phyloP scores from a whole-genome alignment of 2,113 vertebrate genomes.

The mouse (Mus musculus) region GRCm39 chr6:139159501-139160000 shows the following conservation, averaged over 20 bases:
- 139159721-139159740: slow-evolving; percentile 48
- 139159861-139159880: slow-evolving; percentile 82
- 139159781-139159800: slow-evolving; percentile 79
- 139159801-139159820: slow-evolving; percentile 83
- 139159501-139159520: slow-evolving; percentile 21
- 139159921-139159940: slow-evolving; percentile 87
- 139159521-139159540: neutral
- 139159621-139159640: neutral
- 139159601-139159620: slow-evolving; percentile 58
- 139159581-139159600: neutral
- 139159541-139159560: slow-evolving; percentile 9
- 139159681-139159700: slow-evolving; percentile 67
- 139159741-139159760: slow-evolving; percentile 66
- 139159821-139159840: slow-evolving; percentile 82
- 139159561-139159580: slow-evolving; percentile 43
- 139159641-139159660: slow-evolving; percentile 35
- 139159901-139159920: slow-evolving; percentile 85
- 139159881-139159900: slow-evolving; percentile 86
- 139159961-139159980: slow-evolving; percentile 86
- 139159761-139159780: slow-evolving; percentile 73
- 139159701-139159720: slow-evolving; percentile 49
- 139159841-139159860: slow-evolving; percentile 84
- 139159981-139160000: slow-evolving; percentile 87
- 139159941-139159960: slow-evolving; percentile 89
- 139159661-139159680: slow-evolving; percentile 60